These are phyloP conservation scores for Ameiurus melas DNA, from an alignment of 2,113 vertebrate species.

Conservation along the genomic window DNA sequence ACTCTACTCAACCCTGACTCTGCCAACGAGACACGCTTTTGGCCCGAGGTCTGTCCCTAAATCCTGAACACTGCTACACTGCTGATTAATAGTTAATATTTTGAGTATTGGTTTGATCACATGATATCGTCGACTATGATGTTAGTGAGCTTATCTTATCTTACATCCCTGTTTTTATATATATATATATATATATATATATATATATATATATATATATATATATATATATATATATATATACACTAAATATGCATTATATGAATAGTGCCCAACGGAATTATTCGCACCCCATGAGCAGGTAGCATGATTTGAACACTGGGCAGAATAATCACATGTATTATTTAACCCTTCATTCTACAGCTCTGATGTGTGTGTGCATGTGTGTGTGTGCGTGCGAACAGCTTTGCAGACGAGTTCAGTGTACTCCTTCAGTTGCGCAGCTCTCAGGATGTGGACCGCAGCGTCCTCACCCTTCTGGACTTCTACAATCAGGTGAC, in stretches of 20 bases:
- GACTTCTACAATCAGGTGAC: constrained; percentile 70
- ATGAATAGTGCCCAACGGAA: background rate
- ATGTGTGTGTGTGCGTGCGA: constrained; percentile 16
- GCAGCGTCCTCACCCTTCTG: constrained; percentile 74
- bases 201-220: too few relatives aligned
- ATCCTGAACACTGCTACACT: background rate
- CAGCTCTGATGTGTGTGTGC: background rate
- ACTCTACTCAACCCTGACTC: constrained; percentile 71
- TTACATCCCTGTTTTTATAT: background rate
- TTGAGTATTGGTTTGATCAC: background rate
- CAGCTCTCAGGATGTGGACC: constrained; percentile 72
- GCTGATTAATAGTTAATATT: background rate
- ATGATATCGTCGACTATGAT: background rate
- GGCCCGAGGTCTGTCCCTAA: constrained; percentile 68
- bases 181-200: too few relatives aligned
- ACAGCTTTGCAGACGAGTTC: constrained; percentile 79
- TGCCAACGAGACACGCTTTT: constrained; percentile 69
- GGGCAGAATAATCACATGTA: background rate
- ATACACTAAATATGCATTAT: background rate
- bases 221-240: background rate
- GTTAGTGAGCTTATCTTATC: background rate
- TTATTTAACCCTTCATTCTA: background rate
- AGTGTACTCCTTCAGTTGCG: constrained; percentile 75
- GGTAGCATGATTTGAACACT: background rate
- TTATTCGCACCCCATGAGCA: background rate